phyloP scores from a whole-genome alignment of 53 echinoderm and acorn worm species.

The Stichopus horrens region DNA sequence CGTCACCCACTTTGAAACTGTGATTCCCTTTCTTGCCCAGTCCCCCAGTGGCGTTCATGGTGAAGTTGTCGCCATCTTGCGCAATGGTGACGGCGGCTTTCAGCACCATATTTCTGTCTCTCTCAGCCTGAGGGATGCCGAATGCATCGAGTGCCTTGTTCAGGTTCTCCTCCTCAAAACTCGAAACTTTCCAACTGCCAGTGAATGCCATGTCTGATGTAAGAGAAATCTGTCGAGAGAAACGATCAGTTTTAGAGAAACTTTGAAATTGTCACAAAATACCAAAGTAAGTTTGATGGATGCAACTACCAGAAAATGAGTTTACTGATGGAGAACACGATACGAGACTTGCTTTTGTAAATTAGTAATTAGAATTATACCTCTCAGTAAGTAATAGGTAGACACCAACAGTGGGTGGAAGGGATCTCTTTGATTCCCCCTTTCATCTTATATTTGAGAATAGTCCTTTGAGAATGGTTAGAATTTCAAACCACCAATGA shows the following conservation, averaged over 20 bases:
- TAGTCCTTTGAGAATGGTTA: too few relatives aligned
- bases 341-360: too few relatives aligned
- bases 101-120: slow-evolving; percentile 17
- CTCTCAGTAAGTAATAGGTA: too few relatives aligned
- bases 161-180: slow-evolving; percentile 39
- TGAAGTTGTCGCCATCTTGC: slow-evolving; percentile 39
- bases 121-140: slow-evolving; percentile 52
- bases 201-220: slow-evolving; percentile 37
- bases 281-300: too few relatives aligned
- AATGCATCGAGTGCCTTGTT: slow-evolving; percentile 54
- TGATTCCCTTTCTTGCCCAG: slow-evolving; percentile 6
- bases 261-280: not conserved
- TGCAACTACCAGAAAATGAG: too few relatives aligned
- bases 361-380: too few relatives aligned
- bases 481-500: too few relatives aligned
- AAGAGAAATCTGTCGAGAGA: not conserved
- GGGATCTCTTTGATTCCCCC: too few relatives aligned
- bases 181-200: slow-evolving; percentile 54
- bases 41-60: slow-evolving; percentile 32
- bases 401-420: too few relatives aligned
- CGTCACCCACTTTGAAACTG: slow-evolving; percentile 50
- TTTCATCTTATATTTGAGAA: too few relatives aligned
- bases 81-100: slow-evolving; percentile 15
- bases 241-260: not conserved
- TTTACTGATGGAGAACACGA: too few relatives aligned